Evolutionary conservation across 2,113 vertebrate species (phyloP), one percentile per base, ranked within the genome.

Genomic region (Pedetes capensis): DNA sequence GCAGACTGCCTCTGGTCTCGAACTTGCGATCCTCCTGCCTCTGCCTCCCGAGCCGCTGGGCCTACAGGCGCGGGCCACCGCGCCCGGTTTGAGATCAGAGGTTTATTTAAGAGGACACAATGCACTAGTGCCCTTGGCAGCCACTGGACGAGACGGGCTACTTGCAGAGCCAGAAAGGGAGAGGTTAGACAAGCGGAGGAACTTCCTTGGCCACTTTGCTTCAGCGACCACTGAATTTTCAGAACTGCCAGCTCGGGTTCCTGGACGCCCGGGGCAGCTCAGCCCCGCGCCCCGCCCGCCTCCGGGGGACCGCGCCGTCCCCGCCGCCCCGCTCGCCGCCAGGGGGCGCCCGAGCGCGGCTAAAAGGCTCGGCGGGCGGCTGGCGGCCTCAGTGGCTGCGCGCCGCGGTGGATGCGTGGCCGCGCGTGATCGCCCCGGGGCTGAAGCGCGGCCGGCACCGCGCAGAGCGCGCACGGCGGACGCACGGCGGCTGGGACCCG

Each of bases 331-430:
- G 88, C 6, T 23, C 13, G 37, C 91, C 97, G 94, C 93, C 51
- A 98, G 98, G 96, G 95, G 98, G 98, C 93, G 97, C 96, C 91
- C 86, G 76, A 68, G 89, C 79, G 95, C 85, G 94, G 79, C 87
- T 89, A 87, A 96, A 93, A 90, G 93, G 95, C 83, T 17, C 82
- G 44, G 95, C 80, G 9, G 49, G 75, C 49, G 9, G 78, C 69
- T 4, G 42, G 90, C 51, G 64, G 86, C 79, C 94, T 74, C 95
- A 92, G 93, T 76, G 66, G 92, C 39, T 29, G 57, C 47, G 94
- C 79, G 69, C 25, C 16, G 96, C 63, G 47, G 93, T 44, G 8
- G 57, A 88, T 32, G 79, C 49, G 85, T 37, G 57, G 83, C 61
- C n/a, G 10, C n/a, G 82, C 90, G 66, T 39, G 16, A 29, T 23